Evolutionary conservation across 64 coral and sea anemone genomes (phyloP), one percentile per base, ranked within the genome.

Genomic region (Pocillopora verrucosa): DNA sequence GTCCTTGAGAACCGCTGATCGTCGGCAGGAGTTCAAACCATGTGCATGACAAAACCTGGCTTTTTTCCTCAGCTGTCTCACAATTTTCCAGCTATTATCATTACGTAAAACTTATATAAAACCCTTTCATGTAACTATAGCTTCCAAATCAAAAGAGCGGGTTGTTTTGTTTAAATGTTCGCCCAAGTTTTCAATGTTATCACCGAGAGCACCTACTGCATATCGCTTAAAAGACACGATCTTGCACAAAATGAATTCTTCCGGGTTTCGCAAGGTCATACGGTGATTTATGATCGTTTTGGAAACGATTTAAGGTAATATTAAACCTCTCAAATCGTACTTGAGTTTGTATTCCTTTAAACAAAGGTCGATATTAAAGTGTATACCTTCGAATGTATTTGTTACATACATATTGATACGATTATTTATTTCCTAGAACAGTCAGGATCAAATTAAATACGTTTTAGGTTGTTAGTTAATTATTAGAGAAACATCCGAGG

Each of bases 1-100:
- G 36, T 57, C 38, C 56, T 22, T 35, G 37, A 35, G 36, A 69
- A 22, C 35, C 22, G 36, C 20, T 37, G 67, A 70, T 85, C 64
- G n/a, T 65, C 82, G 64, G 82, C 64, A 72, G 20, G 38, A 38
- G 11, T 70, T 58, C 56, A 19, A 77, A n/a, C 82, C 82, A 85
- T 85, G 82, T 85, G 82, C 82, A 68, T 56, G 25, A 57, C 58
- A 45, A 17, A 13, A 22, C 22, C 10, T 65, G 38, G 37, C 36
- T 25, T 58, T 85, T 84, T 37, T 22, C 17, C 61, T n/a, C 37
- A 2, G 13, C 26, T 56, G 69, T 13, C 56, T 15, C 36, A 14
- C 69, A 12, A 20, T 26, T 13, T 36, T 72, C 0, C 38, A 14
- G 13, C 22, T 25, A 36, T 13, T 25, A 51, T 2, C 65, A 13